phyloP scores from a whole-genome alignment of 1,140 invertebrate genomes.

The Batillaria attramentaria region DNA sequence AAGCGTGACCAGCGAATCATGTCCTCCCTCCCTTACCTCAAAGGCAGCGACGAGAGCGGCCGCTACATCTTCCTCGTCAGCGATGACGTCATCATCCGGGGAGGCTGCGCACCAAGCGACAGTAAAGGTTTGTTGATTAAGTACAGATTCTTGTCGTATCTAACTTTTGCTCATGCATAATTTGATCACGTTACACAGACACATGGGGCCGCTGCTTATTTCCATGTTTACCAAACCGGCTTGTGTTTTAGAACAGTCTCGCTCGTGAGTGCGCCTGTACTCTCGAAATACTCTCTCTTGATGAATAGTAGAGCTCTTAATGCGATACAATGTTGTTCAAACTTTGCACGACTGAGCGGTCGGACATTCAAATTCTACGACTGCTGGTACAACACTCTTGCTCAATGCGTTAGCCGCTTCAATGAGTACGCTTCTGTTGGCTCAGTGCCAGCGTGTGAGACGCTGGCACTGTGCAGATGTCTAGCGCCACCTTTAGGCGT shows the following conservation, averaged over 20 bases:
- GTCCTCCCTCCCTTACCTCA: conserved; percentile 22
- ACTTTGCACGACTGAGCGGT: too few species aligned
- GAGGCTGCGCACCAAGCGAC: conserved; percentile 43
- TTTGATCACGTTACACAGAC: not conserved
- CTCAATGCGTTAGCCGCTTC: too few species aligned
- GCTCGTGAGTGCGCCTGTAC: not conserved
- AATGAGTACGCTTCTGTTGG: too few species aligned
- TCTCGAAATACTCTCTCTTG: not conserved
- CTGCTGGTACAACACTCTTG: too few species aligned
- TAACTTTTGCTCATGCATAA: not conserved
- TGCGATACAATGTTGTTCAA: too few species aligned
- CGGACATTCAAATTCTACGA: too few species aligned
- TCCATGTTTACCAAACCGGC: not conserved
- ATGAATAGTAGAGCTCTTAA: too few species aligned
- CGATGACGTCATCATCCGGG: conserved; percentile 39
- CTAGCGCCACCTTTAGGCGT: not conserved
- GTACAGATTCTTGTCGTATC: not conserved
- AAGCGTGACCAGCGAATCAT: conserved; percentile 4
- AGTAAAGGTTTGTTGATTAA: conserved; percentile 15
- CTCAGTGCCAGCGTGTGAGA: not conserved
- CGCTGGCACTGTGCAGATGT: not conserved
- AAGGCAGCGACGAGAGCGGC: conserved; percentile 48
- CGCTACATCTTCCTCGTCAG: conserved; percentile 51
- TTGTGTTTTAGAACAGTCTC: not conserved
- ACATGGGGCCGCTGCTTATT: not conserved